phyloP scores from a whole-genome alignment of 2,113 vertebrate species.

The Callopanchax toddi region DNA sequence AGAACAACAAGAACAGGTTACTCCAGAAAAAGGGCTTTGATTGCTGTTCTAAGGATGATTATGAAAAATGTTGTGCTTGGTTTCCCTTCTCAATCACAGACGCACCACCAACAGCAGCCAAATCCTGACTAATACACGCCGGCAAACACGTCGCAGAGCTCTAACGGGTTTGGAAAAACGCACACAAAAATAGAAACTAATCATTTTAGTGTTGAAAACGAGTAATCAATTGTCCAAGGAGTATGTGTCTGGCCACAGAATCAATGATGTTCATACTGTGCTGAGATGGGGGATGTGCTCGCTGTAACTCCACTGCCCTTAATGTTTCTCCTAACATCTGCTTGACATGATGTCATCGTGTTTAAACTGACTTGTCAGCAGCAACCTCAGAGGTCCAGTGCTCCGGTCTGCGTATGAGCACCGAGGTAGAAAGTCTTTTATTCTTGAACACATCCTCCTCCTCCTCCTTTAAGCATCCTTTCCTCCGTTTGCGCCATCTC shows the following conservation, averaged over 20 bases:
- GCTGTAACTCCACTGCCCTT: slow-evolving; percentile 24
- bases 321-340: slow-evolving; percentile 34
- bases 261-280: slow-evolving; percentile 9
- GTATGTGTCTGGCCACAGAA: not conserved
- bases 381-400: slow-evolving; percentile 16
- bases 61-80: not conserved
- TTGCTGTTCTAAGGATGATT: not conserved
- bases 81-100: not conserved
- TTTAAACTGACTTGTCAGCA: slow-evolving; percentile 33
- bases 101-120: not conserved
- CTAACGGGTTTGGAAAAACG: not conserved
- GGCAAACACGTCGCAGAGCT: not conserved
- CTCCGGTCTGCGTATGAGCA: not conserved
- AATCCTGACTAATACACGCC: slow-evolving; percentile 4
- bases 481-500: slow-evolving; percentile 24
- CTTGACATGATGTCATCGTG: slow-evolving; percentile 1
- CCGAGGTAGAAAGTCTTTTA: slow-evolving; percentile 30
- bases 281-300: slow-evolving; percentile 11
- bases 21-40: slow-evolving; percentile 1
- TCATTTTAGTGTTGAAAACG: not conserved
- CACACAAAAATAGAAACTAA: not conserved
- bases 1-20: slow-evolving; percentile 12
- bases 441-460: slow-evolving; percentile 34
- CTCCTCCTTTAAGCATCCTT: slow-evolving; percentile 26
- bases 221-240: too few species aligned